Evolutionary conservation across 1,140 invertebrate genomes (phyloP).

Genomic region (Aphis craccivora): DNA sequence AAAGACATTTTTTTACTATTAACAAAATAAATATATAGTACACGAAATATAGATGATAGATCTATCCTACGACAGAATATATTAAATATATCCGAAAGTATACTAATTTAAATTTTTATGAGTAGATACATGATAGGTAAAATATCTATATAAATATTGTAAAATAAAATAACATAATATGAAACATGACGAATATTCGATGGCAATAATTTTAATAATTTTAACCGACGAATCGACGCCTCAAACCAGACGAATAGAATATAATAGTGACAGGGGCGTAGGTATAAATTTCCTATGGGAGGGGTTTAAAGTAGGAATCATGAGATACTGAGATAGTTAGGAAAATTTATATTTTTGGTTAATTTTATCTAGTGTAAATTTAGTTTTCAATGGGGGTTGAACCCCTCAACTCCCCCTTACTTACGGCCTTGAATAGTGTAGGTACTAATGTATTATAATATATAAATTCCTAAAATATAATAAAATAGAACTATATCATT

Average conservation of each 20-base stretch:
- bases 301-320: too few species aligned
- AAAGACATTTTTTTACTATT: not conserved
- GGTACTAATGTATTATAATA: too few species aligned
- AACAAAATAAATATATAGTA: slow-evolving; percentile 1
- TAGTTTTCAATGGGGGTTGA: too few species aligned
- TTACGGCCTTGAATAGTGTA: too few species aligned
- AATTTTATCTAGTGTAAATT: too few species aligned
- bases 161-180: not conserved
- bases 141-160: not conserved
- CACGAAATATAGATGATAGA: not conserved
- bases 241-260: not conserved
- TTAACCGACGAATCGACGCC: not conserved
- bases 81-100: not conserved
- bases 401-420: too few species aligned
- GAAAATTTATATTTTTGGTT: too few species aligned
- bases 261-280: too few species aligned
- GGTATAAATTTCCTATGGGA: too few species aligned
- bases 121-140: not conserved
- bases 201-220: not conserved
- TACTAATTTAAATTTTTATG: not conserved
- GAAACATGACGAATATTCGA: not conserved
- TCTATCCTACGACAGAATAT: not conserved
- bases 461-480: not conserved
- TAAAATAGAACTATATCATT: not conserved
- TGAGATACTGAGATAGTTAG: too few species aligned